Percentiles rank a stretch among this genome's conserved stretches.
These are phyloP conservation scores for Catharus bicknelli DNA, from an alignment of 2,113 vertebrate species.

Conservation along the genomic window DNA sequence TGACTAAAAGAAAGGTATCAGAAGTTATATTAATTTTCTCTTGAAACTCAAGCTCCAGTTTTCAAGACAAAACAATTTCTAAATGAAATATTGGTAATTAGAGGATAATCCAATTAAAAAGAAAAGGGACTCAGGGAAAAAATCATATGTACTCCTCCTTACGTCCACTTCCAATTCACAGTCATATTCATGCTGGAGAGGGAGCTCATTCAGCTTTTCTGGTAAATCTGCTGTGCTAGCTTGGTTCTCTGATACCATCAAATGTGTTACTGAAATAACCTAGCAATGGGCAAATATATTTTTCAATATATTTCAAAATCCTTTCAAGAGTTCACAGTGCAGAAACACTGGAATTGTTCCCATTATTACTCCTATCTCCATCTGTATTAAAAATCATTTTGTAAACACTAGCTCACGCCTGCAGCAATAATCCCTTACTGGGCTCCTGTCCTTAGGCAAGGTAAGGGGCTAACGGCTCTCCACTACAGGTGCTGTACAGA, in stretches of 20 bases:
- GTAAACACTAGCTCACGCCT: neutral
- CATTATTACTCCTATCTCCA: neutral
- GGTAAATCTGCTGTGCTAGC: neutral
- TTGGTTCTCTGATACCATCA: neutral
- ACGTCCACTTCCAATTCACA: neutral
- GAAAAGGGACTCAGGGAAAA: neutral
- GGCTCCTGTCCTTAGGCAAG: neutral
- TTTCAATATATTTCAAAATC: neutral
- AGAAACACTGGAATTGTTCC: neutral
- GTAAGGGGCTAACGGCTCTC: neutral
- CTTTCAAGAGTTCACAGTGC: neutral
- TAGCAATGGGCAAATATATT: neutral
- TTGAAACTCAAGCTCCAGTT: neutral
- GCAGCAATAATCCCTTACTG: neutral
- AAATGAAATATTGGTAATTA: neutral
- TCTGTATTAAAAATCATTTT: neutral
- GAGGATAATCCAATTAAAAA: neutral
- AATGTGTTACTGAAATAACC: neutral
- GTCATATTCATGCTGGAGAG: neutral
- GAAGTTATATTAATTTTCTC: neutral
- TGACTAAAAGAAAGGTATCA: neutral
- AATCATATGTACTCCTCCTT: accelerated
- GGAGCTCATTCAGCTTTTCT: neutral
- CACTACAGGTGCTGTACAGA: neutral
- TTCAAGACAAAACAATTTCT: neutral